phyloP scores from a whole-genome alignment of 2,113 vertebrate genomes.

The Herpetotheres cachinnans region DNA sequence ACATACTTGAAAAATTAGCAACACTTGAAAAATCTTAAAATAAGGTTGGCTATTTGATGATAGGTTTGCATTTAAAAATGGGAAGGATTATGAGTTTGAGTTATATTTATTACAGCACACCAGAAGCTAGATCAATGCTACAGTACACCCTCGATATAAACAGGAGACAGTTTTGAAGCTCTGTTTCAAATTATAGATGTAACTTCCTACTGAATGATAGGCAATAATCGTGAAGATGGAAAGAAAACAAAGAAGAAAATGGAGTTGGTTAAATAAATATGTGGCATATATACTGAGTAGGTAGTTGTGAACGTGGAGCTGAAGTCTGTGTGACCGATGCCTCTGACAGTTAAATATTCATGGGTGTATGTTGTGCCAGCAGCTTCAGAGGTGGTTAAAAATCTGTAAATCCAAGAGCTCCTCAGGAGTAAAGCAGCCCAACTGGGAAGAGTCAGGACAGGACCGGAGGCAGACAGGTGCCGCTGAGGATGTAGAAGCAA shows the following conservation, averaged over 20 bases:
- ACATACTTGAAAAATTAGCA: neutral
- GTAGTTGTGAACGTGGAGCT: neutral
- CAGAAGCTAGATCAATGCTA: constrained; percentile 6
- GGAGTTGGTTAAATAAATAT: neutral
- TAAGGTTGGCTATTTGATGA: neutral
- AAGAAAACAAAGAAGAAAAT: neutral
- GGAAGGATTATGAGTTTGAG: neutral
- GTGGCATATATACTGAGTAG: neutral
- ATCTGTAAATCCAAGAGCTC: neutral
- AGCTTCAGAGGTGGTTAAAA: neutral
- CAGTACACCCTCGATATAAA: neutral
- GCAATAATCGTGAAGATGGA: neutral
- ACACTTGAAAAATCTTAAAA: neutral
- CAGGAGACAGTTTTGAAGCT: neutral
- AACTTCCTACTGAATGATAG: neutral
- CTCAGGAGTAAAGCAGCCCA: neutral
- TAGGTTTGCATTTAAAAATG: neutral
- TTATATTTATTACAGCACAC: neutral
- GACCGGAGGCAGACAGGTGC: neutral
- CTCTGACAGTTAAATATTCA: neutral
- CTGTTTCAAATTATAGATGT: constrained; percentile 45
- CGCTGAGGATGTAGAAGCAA: neutral
- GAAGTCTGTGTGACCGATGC: neutral
- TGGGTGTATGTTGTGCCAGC: accelerated
- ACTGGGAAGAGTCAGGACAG: neutral